A percentile compares a stretch with the other conserved stretches of the same genome.
Conservation (phyloP, 2,888 invertebrate species). For the Apodemia hepburni region DNA sequence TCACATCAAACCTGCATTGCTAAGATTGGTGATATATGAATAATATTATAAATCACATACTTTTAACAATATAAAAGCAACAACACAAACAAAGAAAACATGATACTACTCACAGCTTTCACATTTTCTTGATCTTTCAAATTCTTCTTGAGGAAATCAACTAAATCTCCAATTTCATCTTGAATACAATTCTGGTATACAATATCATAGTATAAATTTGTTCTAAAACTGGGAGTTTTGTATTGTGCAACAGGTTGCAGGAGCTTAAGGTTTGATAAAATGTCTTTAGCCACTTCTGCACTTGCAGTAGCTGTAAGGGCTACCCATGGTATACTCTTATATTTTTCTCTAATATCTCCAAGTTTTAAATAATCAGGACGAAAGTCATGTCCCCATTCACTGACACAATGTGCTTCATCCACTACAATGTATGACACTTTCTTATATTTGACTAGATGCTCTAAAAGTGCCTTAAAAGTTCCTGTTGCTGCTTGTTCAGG, state of each 20-base stretch:
- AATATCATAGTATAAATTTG: conserved; percentile 97
- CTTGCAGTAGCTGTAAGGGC: conserved; percentile 98
- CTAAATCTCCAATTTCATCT: conserved; percentile 90
- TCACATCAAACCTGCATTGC: too few relatives aligned
- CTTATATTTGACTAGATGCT: conserved; percentile 85
- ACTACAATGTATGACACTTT: conserved; percentile 95
- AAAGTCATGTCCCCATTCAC: conserved; percentile 99
- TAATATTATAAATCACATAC: too few relatives aligned
- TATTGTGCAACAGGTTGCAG: conserved; percentile 86
- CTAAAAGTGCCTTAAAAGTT: conserved; percentile 84
- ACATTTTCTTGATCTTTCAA: conserved; percentile 80
- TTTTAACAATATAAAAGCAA: too few relatives aligned
- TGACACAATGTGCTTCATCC: conserved; percentile 99
- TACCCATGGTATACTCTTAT: conserved; percentile 89
- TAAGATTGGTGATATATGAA: too few relatives aligned
- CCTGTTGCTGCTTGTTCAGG: conserved; percentile 96
- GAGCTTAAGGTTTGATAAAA: conserved; percentile 86
- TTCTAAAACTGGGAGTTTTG: conserved; percentile 93
- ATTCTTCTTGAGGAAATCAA: conserved; percentile 84
- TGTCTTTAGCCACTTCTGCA: conserved; percentile 89
- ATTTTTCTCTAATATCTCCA: conserved; percentile 79
- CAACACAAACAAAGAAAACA: too few relatives aligned
- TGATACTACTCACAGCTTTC: conserved; percentile 58
- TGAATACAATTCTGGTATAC: conserved; percentile 91
- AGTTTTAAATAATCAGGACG: conserved; percentile 96